Percentiles rank a stretch among this genome's conserved stretches.
Conservation (phyloP, 2,888 invertebrate genomes). For the Cataglyphis livida region DNA sequence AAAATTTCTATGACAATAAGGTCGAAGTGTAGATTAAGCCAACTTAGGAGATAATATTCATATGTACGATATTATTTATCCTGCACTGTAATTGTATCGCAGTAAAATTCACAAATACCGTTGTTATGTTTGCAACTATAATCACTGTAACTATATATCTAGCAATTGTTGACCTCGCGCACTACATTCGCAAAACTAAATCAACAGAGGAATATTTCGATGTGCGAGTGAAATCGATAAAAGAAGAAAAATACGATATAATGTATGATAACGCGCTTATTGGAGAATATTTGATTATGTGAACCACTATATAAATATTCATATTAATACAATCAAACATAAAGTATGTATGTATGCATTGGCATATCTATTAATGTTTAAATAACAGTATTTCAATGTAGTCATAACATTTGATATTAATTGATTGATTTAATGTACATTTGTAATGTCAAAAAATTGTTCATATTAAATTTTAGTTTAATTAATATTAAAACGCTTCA, state of each 20-base stretch:
- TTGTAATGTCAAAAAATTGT: background rate
- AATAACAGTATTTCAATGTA: conserved; percentile 5
- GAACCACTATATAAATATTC: conserved; percentile 29
- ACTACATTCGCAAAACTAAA: conserved; percentile 59
- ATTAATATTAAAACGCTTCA: background rate
- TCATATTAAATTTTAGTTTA: background rate
- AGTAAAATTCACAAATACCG: conserved; percentile 61
- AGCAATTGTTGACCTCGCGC: conserved; percentile 66
- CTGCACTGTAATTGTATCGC: conserved; percentile 56
- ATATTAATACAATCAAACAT: background rate
- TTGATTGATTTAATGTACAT: background rate
- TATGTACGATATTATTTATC: conserved; percentile 46
- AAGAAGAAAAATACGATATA: background rate
- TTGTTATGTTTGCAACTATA: conserved; percentile 63
- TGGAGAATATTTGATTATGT: conserved; percentile 30
- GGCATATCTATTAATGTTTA: background rate
- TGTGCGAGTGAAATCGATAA: conserved; percentile 6
- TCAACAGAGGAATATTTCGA: conserved; percentile 46
- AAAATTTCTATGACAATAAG: conserved; percentile 38
- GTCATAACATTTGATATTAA: background rate
- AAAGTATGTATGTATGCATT: background rate
- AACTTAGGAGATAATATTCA: conserved; percentile 45
- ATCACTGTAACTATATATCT: conserved; percentile 63
- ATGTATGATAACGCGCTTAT: conserved; percentile 35
- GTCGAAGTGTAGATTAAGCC: conserved; percentile 20